Conservation (phyloP, 2,113 vertebrate species). For the Isichthys henryi region DNA sequence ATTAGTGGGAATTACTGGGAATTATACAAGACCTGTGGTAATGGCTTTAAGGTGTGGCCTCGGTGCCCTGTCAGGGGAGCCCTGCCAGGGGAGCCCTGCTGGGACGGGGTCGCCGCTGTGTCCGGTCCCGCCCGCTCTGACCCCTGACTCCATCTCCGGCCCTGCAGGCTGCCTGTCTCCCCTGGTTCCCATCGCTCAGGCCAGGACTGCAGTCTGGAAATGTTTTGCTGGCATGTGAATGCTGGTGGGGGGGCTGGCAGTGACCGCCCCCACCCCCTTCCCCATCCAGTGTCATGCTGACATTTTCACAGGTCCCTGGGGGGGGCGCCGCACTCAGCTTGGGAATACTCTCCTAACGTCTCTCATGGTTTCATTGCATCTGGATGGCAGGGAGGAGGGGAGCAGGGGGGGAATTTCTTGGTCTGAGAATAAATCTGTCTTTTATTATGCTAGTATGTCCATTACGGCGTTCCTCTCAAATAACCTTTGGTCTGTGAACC, state of each 20-base stretch:
- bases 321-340: neutral
- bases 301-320: neutral
- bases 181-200: slow-evolving; percentile 69
- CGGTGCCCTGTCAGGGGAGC: neutral
- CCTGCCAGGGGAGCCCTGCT: neutral
- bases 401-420: neutral
- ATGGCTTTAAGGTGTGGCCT: neutral
- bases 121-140: neutral
- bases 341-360: neutral
- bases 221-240: slow-evolving; percentile 65
- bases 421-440: neutral
- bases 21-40: neutral
- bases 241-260: slow-evolving; percentile 36
- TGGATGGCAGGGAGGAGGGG: neutral
- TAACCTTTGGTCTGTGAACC: neutral
- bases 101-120: neutral
- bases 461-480: neutral
- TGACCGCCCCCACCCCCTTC: neutral
- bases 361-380: neutral
- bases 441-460: neutral
- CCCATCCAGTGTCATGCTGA: neutral
- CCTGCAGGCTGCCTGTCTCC: slow-evolving; percentile 7
- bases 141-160: neutral
- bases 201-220: slow-evolving; percentile 49
- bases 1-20: slow-evolving; percentile 8